These are phyloP conservation scores for Acrobasis suavella DNA, from an alignment of 2,888 invertebrate genomes.

Conservation along the genomic window DNA sequence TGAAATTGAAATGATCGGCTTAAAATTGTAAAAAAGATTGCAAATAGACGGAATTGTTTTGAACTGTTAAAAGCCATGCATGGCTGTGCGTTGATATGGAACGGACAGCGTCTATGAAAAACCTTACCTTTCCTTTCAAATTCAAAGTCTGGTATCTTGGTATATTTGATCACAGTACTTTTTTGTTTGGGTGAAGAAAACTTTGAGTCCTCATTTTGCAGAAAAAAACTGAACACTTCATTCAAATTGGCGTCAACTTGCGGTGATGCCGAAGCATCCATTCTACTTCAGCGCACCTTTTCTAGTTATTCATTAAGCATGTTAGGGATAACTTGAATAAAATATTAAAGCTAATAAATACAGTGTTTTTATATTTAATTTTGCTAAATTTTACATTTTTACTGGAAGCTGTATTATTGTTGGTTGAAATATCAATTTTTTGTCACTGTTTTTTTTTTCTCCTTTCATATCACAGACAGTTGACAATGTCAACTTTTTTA, in stretches of 20 bases:
- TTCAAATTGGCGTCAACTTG: conserved; percentile 51
- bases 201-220: conserved; percentile 49
- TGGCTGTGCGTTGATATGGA: conserved; percentile 3
- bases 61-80: not conserved
- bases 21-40: no score
- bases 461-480: conserved; percentile 23
- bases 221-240: conserved; percentile 51
- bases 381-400: conserved; percentile 45
- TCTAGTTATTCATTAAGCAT: conserved; percentile 21
- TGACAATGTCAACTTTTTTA: no score
- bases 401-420: conserved; percentile 21
- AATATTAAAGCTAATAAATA: conserved; percentile 17
- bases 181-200: conserved; percentile 52
- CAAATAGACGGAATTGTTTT: not conserved
- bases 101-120: not conserved
- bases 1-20: no score
- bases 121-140: conserved; percentile 56
- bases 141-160: conserved; percentile 67
- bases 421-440: conserved; percentile 18
- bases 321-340: conserved; percentile 22
- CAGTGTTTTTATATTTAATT: conserved; percentile 32
- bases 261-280: conserved; percentile 68
- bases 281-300: conserved; percentile 40
- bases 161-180: conserved; percentile 64
- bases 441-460: conserved; percentile 25